Conservation (phyloP, 2,888 invertebrate species). For the Sinelater perroti region DNA sequence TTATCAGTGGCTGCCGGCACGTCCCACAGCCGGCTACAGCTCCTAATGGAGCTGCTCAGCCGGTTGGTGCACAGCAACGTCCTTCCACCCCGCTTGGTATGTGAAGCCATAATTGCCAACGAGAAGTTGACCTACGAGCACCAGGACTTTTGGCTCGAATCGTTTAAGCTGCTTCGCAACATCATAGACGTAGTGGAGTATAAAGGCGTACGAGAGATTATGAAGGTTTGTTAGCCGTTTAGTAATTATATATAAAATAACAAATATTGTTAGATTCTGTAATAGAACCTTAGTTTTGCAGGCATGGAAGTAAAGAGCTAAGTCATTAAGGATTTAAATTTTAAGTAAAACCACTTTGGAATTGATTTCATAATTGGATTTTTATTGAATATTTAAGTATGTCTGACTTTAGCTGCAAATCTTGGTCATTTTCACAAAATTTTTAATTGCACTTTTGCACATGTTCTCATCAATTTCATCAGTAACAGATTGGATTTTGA, state of each 20-base stretch:
- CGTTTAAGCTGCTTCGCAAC: constrained; percentile 83
- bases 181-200: constrained; percentile 94
- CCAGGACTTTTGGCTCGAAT: constrained; percentile 89
- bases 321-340: no score
- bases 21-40: constrained; percentile 77
- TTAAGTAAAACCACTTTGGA: no score
- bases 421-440: no score
- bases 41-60: constrained; percentile 79
- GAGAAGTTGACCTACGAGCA: constrained; percentile 84
- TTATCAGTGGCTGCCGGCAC: constrained; percentile 76
- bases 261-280: constrained; percentile 4
- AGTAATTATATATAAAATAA: constrained; percentile 11
- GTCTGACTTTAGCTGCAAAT: no score
- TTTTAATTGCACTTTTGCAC: no score
- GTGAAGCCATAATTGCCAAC: constrained; percentile 84
- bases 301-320: no score
- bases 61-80: constrained; percentile 76
- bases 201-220: constrained; percentile 92
- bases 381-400: no score
- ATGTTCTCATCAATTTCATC: no score
- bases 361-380: no score
- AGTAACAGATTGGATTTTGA: no score
- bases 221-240: constrained; percentile 78
- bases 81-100: constrained; percentile 82
- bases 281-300: no score